A percentile compares a stretch with the other conserved stretches of the same genome.
Evolutionary conservation across 1,140 invertebrate species (phyloP).

Genomic region (Liolophura sinensis): DNA sequence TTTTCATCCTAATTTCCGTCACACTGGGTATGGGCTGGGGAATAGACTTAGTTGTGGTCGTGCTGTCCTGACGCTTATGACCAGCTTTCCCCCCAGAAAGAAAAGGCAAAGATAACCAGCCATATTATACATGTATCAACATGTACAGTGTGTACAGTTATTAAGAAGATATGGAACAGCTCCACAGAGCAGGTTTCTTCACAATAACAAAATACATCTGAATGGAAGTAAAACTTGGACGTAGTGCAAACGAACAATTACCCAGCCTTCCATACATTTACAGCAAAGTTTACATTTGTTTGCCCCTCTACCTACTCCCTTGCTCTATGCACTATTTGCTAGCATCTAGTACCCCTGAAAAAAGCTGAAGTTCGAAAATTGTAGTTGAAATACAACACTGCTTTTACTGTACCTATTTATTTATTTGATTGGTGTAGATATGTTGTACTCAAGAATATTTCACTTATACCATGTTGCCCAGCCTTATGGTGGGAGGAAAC

Average conservation of each 20-base stretch:
- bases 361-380: too few relatives aligned
- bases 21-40: conserved; percentile 21
- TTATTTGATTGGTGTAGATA: too few relatives aligned
- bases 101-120: conserved; percentile 9
- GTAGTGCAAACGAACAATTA: neutral
- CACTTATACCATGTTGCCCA: too few relatives aligned
- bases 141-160: neutral
- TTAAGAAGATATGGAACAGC: conserved; percentile 6
- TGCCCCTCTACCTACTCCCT: too few relatives aligned
- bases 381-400: too few relatives aligned
- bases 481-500: too few relatives aligned
- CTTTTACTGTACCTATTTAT: too few relatives aligned
- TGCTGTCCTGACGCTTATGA: conserved; percentile 3
- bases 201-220: neutral
- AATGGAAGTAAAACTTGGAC: neutral
- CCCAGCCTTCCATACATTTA: too few relatives aligned
- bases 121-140: neutral
- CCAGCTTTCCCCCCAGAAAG: conserved; percentile 3
- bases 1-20: conserved; percentile 13
- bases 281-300: too few relatives aligned
- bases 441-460: too few relatives aligned
- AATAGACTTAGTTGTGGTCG: conserved; percentile 19
- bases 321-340: too few relatives aligned
- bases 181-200: conserved; percentile 4
- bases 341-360: too few relatives aligned